Evolutionary conservation across 2,797 vertebrate species (phyloP).

Genomic region (Phylloscopus collybita): DNA sequence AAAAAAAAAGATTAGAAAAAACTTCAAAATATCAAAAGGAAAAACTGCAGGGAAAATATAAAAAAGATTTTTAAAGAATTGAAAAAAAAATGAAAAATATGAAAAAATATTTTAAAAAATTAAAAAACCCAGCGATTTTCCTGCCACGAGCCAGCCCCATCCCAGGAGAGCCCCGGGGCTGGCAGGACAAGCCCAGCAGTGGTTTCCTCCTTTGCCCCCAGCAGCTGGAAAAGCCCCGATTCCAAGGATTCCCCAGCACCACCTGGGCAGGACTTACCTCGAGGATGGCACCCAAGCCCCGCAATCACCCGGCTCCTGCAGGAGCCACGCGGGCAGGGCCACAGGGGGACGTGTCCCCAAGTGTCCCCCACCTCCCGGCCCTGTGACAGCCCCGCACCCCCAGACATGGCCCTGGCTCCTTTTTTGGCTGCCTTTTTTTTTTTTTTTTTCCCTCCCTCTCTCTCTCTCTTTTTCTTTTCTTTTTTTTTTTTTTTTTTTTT

Average conservation of each 20-base stretch:
- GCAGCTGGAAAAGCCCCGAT: neutral
- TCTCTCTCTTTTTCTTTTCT: too few relatives aligned
- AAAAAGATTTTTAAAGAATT: too few relatives aligned
- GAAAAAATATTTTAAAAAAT: too few relatives aligned
- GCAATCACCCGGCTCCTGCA: accelerated
- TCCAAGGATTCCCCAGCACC: accelerated
- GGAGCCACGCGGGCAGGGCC: neutral
- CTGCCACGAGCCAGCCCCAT: neutral
- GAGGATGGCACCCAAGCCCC: accelerated
- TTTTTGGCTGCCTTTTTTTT: neutral
- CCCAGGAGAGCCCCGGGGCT: neutral
- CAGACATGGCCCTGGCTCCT: neutral
- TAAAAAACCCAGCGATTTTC: neutral
- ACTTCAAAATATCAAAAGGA: accelerated
- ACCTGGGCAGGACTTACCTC: neutral
- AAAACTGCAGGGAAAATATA: accelerated
- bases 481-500: too few relatives aligned
- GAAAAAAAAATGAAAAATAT: neutral
- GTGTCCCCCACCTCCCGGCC: neutral
- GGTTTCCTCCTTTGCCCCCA: neutral
- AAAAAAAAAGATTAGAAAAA: neutral
- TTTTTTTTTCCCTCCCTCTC: too few relatives aligned
- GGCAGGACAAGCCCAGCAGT: neutral
- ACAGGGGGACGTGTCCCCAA: neutral
- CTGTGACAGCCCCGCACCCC: neutral